A percentile compares a stretch with the other conserved stretches of the same genome.
phyloP scores from a whole-genome alignment of 2,888 invertebrate species.

The Pristionchus entomophagus region DNA sequence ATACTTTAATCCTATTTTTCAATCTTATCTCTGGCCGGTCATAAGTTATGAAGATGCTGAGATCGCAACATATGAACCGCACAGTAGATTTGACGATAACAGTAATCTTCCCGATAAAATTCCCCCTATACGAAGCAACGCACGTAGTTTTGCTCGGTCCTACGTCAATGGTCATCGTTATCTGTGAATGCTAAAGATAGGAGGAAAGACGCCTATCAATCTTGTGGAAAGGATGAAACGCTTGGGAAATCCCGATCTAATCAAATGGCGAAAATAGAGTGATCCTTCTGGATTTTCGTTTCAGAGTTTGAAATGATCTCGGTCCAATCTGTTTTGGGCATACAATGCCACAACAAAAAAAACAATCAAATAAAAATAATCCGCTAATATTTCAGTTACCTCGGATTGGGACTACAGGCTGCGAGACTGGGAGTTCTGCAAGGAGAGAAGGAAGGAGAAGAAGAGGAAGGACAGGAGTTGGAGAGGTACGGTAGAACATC shows the following conservation, averaged over 20 bases:
- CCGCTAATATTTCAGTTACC: conserved; percentile 84
- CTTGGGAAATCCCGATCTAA: too few species aligned
- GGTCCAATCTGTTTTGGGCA: too few species aligned
- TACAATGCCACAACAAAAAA: too few species aligned
- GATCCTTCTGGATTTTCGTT: not conserved
- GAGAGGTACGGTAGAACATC: not conserved
- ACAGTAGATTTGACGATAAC: too few species aligned
- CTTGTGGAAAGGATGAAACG: not conserved
- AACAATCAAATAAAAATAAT: not conserved
- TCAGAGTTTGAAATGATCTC: too few species aligned
- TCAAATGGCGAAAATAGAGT: not conserved
- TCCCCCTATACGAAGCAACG: too few species aligned
- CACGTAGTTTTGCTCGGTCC: not conserved
- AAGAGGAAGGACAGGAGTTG: not conserved
- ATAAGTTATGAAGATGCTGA: too few species aligned
- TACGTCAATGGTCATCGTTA: conserved; percentile 29
- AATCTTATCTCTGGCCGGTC: too few species aligned
- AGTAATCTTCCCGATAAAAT: too few species aligned
- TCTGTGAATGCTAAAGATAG: not conserved
- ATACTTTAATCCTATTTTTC: too few species aligned
- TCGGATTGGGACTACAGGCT: conserved; percentile 92
- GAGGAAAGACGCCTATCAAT: not conserved
- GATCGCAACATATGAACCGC: too few species aligned
- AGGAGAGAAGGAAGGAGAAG: not conserved
- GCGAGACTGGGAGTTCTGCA: conserved; percentile 80